Evolutionary conservation across 2,888 invertebrate species (phyloP).

Genomic region (Drosophila kambysellisi): DNA sequence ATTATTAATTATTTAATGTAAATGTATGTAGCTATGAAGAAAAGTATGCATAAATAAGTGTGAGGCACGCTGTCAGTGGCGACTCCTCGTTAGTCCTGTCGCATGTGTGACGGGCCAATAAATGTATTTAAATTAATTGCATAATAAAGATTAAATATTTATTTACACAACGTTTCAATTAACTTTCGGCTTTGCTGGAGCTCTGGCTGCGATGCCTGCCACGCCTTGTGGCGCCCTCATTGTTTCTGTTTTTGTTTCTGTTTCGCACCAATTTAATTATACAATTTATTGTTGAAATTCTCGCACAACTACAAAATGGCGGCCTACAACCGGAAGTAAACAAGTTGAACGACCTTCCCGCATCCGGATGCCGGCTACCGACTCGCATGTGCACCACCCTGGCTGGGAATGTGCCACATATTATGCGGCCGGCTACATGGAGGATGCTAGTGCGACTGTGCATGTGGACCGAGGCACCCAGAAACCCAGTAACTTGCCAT

Average conservation of each 20-base stretch:
- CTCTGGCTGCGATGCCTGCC: not conserved
- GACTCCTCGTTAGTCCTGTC: slow-evolving; percentile 22
- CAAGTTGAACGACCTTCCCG: slow-evolving; percentile 75
- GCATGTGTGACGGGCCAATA: slow-evolving; percentile 55
- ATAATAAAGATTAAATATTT: slow-evolving; percentile 82
- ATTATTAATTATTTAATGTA: slow-evolving; percentile 78
- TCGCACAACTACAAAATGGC: slow-evolving; percentile 73
- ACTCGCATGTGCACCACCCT: not conserved
- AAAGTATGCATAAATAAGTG: slow-evolving; percentile 5
- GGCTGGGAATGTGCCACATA: slow-evolving; percentile 76
- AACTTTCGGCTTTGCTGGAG: slow-evolving; percentile 74
- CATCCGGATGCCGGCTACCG: slow-evolving; percentile 11
- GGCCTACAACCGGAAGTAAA: slow-evolving; percentile 68
- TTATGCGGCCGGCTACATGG: slow-evolving; percentile 61
- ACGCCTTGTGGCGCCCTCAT: slow-evolving; percentile 17
- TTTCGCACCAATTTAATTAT: slow-evolving; percentile 77
- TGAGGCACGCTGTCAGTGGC: slow-evolving; percentile 17
- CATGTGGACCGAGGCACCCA: slow-evolving; percentile 37
- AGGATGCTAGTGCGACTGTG: slow-evolving; percentile 15
- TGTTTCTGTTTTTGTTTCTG: slow-evolving; percentile 45
- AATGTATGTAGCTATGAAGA: slow-evolving; percentile 27
- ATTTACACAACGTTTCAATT: slow-evolving; percentile 82
- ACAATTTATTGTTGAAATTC: slow-evolving; percentile 77
- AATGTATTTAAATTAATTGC: slow-evolving; percentile 82
- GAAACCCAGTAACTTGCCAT: slow-evolving; percentile 75